Percentiles rank a stretch among this genome's conserved stretches.
Evolutionary conservation across 2,888 invertebrate genomes (phyloP).

Genomic region (Eudasyphora cyanicolor): DNA sequence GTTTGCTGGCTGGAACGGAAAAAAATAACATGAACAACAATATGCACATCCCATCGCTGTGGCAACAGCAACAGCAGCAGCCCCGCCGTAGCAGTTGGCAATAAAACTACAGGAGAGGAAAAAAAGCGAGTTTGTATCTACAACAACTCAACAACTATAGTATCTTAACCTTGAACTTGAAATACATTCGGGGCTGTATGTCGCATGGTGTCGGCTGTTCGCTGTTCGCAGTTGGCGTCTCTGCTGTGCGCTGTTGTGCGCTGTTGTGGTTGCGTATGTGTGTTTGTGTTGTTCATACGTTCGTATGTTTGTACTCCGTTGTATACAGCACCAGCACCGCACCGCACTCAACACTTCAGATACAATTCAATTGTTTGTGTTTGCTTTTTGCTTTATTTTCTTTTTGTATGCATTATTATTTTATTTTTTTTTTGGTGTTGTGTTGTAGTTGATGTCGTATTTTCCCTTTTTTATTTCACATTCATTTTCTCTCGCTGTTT

Average conservation of each 20-base stretch:
- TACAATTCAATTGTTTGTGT: constrained; percentile 40
- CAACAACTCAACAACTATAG: no score
- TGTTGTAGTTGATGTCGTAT: constrained; percentile 2
- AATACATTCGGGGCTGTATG: constrained; percentile 71
- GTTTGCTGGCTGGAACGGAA: constrained; percentile 47
- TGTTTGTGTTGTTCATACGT: not conserved
- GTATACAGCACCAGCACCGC: not conserved
- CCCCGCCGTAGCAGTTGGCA: constrained; percentile 46
- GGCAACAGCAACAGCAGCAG: not conserved
- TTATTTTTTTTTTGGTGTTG: constrained; percentile 6
- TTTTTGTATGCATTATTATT: constrained; percentile 19
- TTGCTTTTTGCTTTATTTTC: constrained; percentile 22
- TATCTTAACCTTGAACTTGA: constrained; percentile 80
- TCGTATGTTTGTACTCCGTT: not conserved
- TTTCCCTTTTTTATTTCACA: not conserved
- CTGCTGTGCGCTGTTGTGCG: not conserved
- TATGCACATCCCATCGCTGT: no score
- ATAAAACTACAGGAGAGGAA: not conserved
- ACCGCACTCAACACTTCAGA: constrained; percentile 14
- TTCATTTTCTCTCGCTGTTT: constrained; percentile 20
- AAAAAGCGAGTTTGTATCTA: constrained; percentile 68
- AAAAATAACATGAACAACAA: no score
- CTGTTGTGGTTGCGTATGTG: not conserved
- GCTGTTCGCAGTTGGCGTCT: not conserved
- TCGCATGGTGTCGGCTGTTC: constrained; percentile 25